phyloP scores from a whole-genome alignment of 2,888 invertebrate genomes.

The Himalopsyche kuldschensis region DNA sequence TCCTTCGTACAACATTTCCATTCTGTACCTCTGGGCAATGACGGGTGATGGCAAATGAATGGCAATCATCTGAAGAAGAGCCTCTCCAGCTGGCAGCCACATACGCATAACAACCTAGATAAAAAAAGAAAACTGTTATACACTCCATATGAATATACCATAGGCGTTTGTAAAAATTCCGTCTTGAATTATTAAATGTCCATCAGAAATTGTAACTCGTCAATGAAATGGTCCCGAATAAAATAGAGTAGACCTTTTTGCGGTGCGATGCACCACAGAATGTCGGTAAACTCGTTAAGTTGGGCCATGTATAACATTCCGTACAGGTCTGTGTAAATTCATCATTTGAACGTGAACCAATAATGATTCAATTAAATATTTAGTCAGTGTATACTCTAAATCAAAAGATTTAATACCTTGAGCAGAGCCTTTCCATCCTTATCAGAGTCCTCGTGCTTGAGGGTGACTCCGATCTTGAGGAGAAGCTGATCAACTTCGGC shows the following conservation, averaged over 20 bases:
- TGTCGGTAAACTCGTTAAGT: not conserved
- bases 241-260: not conserved
- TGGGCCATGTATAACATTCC: not conserved
- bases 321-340: not conserved
- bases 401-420: slow-evolving; percentile 65
- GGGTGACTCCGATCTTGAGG: slow-evolving; percentile 86
- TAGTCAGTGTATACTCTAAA: too few species aligned
- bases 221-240: not conserved
- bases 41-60: slow-evolving; percentile 99
- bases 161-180: too few species aligned
- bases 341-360: not conserved
- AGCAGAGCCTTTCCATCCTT: slow-evolving; percentile 94
- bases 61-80: slow-evolving; percentile 99
- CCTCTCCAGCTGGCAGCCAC: slow-evolving; percentile 99
- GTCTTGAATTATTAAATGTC: not conserved
- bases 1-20: slow-evolving; percentile 99
- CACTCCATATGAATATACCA: too few species aligned
- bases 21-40: slow-evolving; percentile 97
- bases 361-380: too few species aligned
- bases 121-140: not conserved
- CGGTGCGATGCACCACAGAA: not conserved
- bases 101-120: slow-evolving; percentile 91
- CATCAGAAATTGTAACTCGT: not conserved
- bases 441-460: slow-evolving; percentile 94
- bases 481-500: slow-evolving; percentile 88